A percentile compares a stretch with the other conserved stretches of the same genome.
Evolutionary conservation across 2,888 invertebrate species (phyloP).

Genomic region (Hypolimnas misippus): DNA sequence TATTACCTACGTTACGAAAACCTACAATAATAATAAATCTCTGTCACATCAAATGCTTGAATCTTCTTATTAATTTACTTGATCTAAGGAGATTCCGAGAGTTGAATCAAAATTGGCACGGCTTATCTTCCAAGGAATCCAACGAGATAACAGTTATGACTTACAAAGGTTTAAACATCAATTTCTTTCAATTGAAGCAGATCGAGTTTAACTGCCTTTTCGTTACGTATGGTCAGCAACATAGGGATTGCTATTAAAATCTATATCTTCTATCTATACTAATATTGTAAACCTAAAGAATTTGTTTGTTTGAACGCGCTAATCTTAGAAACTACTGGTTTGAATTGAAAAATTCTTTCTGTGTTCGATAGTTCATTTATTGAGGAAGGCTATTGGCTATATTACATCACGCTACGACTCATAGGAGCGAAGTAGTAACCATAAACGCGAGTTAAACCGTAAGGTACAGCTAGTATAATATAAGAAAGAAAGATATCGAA

Average conservation of each 20-base stretch:
- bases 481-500: too few species aligned
- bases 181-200: constrained; percentile 7
- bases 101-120: constrained; percentile 66
- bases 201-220: not conserved
- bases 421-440: too few species aligned
- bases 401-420: too few species aligned
- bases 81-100: constrained; percentile 49
- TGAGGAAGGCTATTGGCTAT: too few species aligned
- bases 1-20: constrained; percentile 27
- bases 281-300: too few species aligned
- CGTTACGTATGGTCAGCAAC: constrained; percentile 24
- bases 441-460: too few species aligned
- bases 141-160: constrained; percentile 61
- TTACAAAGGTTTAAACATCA: constrained; percentile 45
- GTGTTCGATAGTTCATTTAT: too few species aligned
- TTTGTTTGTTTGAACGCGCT: too few species aligned
- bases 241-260: constrained; percentile 18
- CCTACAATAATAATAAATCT: constrained; percentile 54
- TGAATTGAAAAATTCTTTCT: too few species aligned
- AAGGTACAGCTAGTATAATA: too few species aligned
- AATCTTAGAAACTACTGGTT: too few species aligned
- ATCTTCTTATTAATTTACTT: constrained; percentile 72
- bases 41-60: constrained; percentile 62
- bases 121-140: constrained; percentile 58
- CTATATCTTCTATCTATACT: too few species aligned